Conservation (phyloP, 2,888 invertebrate genomes). For the Eupithecia dodoneata region DNA sequence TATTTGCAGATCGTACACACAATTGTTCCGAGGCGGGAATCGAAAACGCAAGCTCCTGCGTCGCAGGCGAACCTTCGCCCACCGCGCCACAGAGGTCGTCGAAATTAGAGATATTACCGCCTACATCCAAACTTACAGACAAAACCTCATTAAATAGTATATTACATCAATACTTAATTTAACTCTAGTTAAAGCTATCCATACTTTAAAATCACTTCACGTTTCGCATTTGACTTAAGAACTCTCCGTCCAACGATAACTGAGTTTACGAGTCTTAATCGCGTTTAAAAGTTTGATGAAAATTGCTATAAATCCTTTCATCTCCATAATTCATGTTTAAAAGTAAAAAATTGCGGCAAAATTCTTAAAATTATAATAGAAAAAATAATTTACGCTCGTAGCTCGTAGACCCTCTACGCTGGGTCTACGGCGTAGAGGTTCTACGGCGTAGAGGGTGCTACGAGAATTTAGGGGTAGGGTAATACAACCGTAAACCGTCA, state of each 20-base stretch:
- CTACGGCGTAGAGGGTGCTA: slow-evolving; percentile 25
- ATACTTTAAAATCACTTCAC: not conserved
- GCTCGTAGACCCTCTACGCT: slow-evolving; percentile 18
- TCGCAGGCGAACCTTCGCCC: too few relatives aligned
- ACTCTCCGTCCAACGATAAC: not conserved
- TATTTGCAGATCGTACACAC: too few relatives aligned
- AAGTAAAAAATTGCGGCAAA: slow-evolving; percentile 14
- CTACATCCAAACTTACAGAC: too few relatives aligned
- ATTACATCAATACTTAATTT: not conserved
- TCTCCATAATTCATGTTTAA: slow-evolving; percentile 19
- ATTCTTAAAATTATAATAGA: slow-evolving; percentile 31
- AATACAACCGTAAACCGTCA: slow-evolving; percentile 16
- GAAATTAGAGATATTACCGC: too few relatives aligned
- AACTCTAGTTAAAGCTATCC: not conserved
- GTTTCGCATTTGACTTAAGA: not conserved
- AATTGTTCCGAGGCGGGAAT: too few relatives aligned
- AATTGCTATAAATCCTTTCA: slow-evolving; percentile 6
- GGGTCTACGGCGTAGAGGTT: slow-evolving; percentile 30
- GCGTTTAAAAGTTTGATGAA: not conserved
- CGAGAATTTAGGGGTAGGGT: slow-evolving; percentile 27
- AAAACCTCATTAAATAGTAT: not conserved
- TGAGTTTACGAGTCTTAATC: slow-evolving; percentile 1
- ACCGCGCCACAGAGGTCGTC: too few relatives aligned
- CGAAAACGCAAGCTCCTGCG: too few relatives aligned
- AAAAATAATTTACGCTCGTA: slow-evolving; percentile 26